Evolutionary conservation across 2,888 invertebrate species (phyloP).

Genomic region (Epistrophe grossulariae): DNA sequence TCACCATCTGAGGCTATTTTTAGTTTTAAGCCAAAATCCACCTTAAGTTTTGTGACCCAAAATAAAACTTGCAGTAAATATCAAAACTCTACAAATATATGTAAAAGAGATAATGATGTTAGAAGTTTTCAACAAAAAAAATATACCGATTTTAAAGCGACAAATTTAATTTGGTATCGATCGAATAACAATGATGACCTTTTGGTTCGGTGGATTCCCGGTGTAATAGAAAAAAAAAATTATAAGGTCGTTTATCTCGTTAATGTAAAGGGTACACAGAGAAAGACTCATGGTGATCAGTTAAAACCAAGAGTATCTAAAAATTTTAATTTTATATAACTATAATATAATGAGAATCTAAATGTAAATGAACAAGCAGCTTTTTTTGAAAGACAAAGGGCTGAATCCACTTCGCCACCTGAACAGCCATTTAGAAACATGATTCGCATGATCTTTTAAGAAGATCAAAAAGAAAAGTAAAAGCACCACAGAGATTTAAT

Average conservation of each 20-base stretch:
- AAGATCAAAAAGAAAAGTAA: no score
- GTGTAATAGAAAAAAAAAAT: background rate
- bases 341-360: no score
- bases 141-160: slow-evolving; percentile 2
- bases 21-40: slow-evolving; percentile 8
- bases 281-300: background rate
- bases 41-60: background rate
- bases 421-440: no score
- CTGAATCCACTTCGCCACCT: no score
- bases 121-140: background rate
- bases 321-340: no score
- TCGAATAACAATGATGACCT: slow-evolving; percentile 16
- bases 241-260: slow-evolving; percentile 8
- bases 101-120: background rate
- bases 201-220: slow-evolving; percentile 15
- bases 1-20: slow-evolving; percentile 22
- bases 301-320: background rate
- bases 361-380: no score
- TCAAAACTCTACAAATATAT: background rate
- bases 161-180: slow-evolving; percentile 18
- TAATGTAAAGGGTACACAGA: background rate
- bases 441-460: no score
- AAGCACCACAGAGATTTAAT: no score
- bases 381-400: no score
- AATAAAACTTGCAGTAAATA: background rate